Conservation (phyloP, 2,797 vertebrate species). For the Mycteria americana region DNA sequence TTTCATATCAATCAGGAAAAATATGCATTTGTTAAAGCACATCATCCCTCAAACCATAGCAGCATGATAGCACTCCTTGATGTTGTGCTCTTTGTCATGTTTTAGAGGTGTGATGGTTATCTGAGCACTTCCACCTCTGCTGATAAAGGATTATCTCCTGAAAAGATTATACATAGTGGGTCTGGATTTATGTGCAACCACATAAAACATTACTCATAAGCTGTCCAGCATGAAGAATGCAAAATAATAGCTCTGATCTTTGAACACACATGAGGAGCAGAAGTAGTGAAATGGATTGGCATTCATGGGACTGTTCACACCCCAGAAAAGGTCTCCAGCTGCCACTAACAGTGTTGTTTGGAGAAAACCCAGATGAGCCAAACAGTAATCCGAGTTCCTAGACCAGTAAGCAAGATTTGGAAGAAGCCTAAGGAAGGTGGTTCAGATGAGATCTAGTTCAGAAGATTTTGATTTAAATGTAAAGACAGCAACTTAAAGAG, state of each 20-base stretch:
- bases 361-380: background rate
- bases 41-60: background rate
- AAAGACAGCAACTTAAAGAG: background rate
- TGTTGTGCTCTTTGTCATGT: background rate
- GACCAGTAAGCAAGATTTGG: background rate
- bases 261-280: background rate
- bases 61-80: background rate
- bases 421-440: background rate
- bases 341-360: background rate
- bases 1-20: background rate
- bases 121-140: background rate
- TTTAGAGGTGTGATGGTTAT: background rate
- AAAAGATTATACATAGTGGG: background rate
- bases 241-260: background rate
- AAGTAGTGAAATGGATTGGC: background rate
- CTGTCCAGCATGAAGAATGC: background rate
- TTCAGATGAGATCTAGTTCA: background rate
- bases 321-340: background rate
- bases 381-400: background rate
- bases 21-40: background rate
- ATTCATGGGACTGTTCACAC: background rate
- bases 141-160: background rate
- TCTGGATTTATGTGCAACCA: background rate
- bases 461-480: background rate
- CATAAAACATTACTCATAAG: background rate